A percentile compares a stretch with the other conserved stretches of the same genome.
Conservation (phyloP, 2,797 vertebrate species). For the Dendrocincla tyrannina region DNA sequence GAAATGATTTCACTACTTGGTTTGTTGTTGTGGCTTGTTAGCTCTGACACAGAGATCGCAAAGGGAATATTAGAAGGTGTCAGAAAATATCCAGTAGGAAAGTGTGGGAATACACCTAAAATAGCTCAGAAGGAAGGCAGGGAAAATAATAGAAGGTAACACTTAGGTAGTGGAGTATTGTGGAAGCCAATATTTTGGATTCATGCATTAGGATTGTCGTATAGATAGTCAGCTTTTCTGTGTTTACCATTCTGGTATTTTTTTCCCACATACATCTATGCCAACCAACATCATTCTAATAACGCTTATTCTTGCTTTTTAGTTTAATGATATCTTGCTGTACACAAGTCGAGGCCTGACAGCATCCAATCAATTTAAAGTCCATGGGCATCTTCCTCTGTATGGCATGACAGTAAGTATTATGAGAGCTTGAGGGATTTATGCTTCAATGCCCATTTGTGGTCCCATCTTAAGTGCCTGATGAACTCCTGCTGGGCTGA, state of each 20-base stretch:
- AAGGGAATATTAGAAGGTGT: neutral
- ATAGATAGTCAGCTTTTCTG: neutral
- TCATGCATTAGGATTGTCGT: neutral
- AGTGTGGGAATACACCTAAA: neutral
- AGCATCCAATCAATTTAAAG: slow-evolving; percentile 93
- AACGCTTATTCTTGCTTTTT: slow-evolving; percentile 1
- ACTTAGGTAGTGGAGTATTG: neutral
- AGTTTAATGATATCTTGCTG: slow-evolving; percentile 94
- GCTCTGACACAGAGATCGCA: neutral
- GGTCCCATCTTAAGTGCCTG: neutral
- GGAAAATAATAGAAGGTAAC: neutral
- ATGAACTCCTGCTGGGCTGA: neutral
- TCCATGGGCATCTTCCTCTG: slow-evolving; percentile 91
- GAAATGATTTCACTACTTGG: rapidly evolving
- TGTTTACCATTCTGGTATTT: neutral
- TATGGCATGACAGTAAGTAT: slow-evolving; percentile 93
- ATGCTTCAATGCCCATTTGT: neutral
- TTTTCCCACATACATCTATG: neutral
- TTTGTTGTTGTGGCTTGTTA: neutral
- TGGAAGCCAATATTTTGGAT: neutral
- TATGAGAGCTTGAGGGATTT: neutral
- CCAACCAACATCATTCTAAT: neutral
- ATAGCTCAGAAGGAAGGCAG: neutral
- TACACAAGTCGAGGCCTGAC: slow-evolving; percentile 96
- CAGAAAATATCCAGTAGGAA: rapidly evolving